Evolutionary conservation across 1,140 invertebrate species (phyloP).

Genomic region (Bombus terrestris): DNA sequence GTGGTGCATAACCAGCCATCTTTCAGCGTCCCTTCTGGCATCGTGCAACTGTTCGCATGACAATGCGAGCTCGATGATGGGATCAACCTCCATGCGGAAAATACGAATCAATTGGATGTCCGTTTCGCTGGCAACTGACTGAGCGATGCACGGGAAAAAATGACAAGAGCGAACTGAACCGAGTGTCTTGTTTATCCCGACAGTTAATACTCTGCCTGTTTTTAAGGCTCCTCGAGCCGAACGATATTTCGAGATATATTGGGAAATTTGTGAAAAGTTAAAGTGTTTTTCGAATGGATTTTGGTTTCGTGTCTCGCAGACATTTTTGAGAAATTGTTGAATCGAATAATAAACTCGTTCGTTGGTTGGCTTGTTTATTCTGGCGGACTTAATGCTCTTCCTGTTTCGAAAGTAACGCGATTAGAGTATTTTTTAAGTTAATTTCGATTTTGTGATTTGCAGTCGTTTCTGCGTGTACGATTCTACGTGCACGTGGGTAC

Average conservation of each 20-base stretch:
- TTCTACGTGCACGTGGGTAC: no score
- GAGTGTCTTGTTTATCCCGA: neutral
- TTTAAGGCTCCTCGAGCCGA: neutral
- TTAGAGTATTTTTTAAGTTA: neutral
- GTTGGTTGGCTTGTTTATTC: no score
- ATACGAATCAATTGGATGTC: neutral
- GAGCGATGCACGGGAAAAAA: neutral
- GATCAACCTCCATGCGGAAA: neutral
- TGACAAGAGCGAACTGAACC: neutral
- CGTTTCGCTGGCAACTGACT: neutral
- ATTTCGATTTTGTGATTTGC: neutral
- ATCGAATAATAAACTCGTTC: no score
- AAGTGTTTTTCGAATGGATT: neutral
- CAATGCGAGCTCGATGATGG: neutral
- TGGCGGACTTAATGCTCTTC: no score
- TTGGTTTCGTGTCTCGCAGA: neutral
- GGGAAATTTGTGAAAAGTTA: no score
- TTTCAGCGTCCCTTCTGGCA: slow-evolving; percentile 44
- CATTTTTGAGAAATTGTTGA: no score
- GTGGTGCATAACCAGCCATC: slow-evolving; percentile 37
- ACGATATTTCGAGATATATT: neutral
- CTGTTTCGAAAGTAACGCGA: no score
- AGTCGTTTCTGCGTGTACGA: neutral
- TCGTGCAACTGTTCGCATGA: slow-evolving; percentile 10
- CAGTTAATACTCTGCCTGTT: neutral